These are phyloP conservation scores for Xiphophorus couchianus DNA, from an alignment of 2,113 vertebrate species.

Conservation along the genomic window DNA sequence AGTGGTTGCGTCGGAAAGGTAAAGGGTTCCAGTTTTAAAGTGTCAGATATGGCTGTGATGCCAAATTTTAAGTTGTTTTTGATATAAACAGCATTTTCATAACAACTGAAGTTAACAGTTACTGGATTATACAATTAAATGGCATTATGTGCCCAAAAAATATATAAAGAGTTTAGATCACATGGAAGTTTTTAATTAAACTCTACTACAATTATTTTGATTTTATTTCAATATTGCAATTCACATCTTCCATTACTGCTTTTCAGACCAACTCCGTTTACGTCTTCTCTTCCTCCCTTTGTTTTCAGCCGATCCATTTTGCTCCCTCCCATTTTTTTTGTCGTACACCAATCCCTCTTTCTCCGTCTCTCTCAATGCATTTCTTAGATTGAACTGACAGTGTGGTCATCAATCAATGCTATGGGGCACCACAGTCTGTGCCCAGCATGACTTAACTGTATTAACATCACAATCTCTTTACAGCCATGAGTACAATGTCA, in stretches of 20 bases:
- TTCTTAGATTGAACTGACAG: conserved; percentile 75
- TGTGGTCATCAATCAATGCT: conserved; percentile 73
- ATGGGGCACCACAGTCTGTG: conserved; percentile 48
- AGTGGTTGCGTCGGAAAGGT: too few species aligned
- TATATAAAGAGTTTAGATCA: neutral
- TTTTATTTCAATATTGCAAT: neutral
- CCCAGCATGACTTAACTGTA: conserved; percentile 61
- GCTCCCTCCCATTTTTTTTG: conserved; percentile 2
- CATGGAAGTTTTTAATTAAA: neutral
- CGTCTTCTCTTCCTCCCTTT: neutral
- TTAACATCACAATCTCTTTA: conserved; percentile 65
- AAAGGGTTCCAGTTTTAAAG: too few species aligned
- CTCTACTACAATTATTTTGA: neutral
- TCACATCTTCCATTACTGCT: neutral
- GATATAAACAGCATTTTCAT: too few species aligned
- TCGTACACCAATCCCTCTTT: conserved; percentile 2
- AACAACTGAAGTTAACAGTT: too few species aligned
- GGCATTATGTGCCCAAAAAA: too few species aligned
- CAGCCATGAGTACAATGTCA: conserved; percentile 52
- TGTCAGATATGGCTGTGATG: too few species aligned
- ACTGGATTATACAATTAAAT: too few species aligned
- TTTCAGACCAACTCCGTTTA: neutral
- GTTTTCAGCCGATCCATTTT: conserved; percentile 36
- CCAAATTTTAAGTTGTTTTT: too few species aligned
- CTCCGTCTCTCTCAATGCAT: conserved; percentile 43